Evolutionary conservation across 2,113 vertebrate genomes (phyloP).

Genomic region (Pseudopodoces humilis): DNA sequence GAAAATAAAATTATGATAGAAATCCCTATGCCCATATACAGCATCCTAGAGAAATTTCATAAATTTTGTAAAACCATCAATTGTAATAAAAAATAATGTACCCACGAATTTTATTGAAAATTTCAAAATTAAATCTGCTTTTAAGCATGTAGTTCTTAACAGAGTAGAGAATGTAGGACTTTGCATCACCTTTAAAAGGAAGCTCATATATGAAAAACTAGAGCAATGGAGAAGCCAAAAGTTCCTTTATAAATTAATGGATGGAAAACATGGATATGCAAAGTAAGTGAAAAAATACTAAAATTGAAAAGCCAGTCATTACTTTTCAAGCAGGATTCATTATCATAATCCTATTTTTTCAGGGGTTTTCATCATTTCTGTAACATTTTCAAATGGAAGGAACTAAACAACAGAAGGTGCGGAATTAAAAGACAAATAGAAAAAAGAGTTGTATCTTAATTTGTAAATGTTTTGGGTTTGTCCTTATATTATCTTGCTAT

Average conservation of each 20-base stretch:
- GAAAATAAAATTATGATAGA: background rate
- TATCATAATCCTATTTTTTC: background rate
- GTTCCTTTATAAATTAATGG: background rate
- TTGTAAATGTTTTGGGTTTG: background rate
- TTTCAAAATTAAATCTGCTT: background rate
- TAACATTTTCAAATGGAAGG: background rate
- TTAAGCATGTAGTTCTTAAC: background rate
- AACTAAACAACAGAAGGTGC: background rate
- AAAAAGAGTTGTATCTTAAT: background rate
- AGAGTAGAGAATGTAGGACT: background rate
- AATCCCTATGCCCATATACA: background rate
- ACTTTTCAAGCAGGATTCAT: background rate
- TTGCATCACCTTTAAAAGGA: background rate
- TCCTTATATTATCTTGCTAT: background rate
- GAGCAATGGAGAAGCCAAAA: background rate
- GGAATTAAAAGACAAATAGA: background rate
- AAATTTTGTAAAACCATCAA: background rate
- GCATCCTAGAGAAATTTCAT: background rate
- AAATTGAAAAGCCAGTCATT: background rate
- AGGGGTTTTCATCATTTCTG: background rate
- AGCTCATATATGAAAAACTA: background rate
- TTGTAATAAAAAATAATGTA: background rate
- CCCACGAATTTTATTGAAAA: background rate
- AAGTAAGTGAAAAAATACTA: background rate
- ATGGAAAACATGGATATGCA: background rate